Evolutionary conservation across 2,113 vertebrate species (phyloP).

Genomic region (Eira barbara): DNA sequence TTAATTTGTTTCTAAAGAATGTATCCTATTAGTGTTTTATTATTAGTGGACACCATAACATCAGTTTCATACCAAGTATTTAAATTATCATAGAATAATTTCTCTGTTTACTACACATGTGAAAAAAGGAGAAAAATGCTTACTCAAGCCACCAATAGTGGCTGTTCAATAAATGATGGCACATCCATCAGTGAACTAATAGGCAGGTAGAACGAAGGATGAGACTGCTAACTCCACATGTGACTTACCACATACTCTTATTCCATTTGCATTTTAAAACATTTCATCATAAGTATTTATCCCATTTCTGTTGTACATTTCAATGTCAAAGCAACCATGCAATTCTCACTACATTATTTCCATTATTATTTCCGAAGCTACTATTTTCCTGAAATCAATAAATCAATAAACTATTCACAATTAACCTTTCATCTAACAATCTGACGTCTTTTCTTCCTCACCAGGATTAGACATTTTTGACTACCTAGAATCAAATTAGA

Average conservation of each 20-base stretch:
- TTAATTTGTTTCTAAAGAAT: slow-evolving; percentile 3
- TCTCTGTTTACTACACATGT: not conserved
- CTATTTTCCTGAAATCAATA: not conserved
- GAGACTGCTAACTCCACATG: not conserved
- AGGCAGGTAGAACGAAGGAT: not conserved
- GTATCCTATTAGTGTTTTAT: not conserved
- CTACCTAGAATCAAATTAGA: not conserved
- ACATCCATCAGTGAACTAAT: not conserved
- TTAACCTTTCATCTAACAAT: slow-evolving; percentile 1
- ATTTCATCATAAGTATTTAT: not conserved
- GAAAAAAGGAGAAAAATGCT: not conserved
- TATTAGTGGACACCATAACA: not conserved
- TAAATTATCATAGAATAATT: slow-evolving; percentile 33
- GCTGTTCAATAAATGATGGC: not conserved
- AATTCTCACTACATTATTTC: slow-evolving; percentile 46
- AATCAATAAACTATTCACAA: not conserved
- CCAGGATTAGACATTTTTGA: not conserved
- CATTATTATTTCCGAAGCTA: slow-evolving; percentile 14
- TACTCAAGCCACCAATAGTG: not conserved
- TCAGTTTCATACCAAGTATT: not conserved
- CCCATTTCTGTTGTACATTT: slow-evolving; percentile 22
- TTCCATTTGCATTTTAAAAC: not conserved
- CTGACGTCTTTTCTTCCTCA: slow-evolving; percentile 13
- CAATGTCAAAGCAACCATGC: not conserved
- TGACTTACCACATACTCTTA: not conserved